Conservation (phyloP, 2,113 vertebrate species). For the Misgurnus anguillicaudatus region DNA sequence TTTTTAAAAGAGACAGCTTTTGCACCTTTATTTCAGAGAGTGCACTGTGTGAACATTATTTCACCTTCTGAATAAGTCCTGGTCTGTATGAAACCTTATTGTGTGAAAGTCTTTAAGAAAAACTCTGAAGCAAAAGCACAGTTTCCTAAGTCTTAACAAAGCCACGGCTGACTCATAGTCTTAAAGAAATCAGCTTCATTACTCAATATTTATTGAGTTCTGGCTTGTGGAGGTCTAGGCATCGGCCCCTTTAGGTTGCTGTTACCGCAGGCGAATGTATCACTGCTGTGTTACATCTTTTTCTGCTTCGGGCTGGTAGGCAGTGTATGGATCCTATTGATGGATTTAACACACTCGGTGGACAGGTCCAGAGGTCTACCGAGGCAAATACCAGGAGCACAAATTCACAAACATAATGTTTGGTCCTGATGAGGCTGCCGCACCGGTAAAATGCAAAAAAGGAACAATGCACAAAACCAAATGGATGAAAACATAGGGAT, state of each 20-base stretch:
- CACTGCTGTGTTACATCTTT: neutral
- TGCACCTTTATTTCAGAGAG: no score
- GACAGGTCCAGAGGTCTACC: neutral
- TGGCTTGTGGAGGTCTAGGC: conserved; percentile 45
- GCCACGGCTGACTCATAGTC: conserved; percentile 58
- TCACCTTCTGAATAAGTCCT: no score
- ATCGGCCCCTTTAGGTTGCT: conserved; percentile 29
- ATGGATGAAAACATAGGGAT: conserved; percentile 32
- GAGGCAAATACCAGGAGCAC: neutral
- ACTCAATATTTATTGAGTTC: conserved; percentile 66
- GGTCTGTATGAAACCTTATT: neutral
- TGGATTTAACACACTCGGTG: conserved; percentile 20
- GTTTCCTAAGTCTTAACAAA: conserved; percentile 46
- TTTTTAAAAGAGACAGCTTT: no score
- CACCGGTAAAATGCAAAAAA: neutral
- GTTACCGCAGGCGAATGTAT: conserved; percentile 35
- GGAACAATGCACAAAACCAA: conserved; percentile 20
- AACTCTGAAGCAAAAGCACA: conserved; percentile 18
- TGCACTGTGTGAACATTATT: no score
- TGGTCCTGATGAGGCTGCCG: neutral
- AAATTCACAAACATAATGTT: neutral
- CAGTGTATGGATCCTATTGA: conserved; percentile 23
- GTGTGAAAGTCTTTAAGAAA: neutral
- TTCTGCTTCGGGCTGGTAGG: neutral
- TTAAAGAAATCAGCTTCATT: conserved; percentile 52